Evolutionary conservation across 2,888 invertebrate species (phyloP).

Genomic region (Rotaria sp.): DNA sequence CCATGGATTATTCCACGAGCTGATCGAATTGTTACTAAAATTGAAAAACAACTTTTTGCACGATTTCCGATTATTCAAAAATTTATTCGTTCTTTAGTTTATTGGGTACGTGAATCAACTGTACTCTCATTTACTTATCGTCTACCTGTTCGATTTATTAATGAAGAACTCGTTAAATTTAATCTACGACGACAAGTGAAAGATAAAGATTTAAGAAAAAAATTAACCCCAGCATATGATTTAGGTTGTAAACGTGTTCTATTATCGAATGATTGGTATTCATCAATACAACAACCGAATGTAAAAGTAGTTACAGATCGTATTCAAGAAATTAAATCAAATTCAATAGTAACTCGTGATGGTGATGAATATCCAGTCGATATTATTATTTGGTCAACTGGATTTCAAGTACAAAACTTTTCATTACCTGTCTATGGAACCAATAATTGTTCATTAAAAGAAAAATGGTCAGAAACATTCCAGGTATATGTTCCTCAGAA

Average conservation of each 20-base stretch:
- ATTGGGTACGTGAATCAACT: neutral
- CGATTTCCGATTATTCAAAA: neutral
- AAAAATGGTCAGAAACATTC: neutral
- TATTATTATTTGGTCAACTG: neutral
- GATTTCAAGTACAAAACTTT: neutral
- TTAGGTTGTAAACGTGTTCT: slow-evolving; percentile 2
- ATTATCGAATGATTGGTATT: neutral
- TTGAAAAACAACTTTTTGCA: neutral
- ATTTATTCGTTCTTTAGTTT: neutral
- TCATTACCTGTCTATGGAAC: neutral
- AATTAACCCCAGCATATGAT: neutral
- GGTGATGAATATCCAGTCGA: neutral
- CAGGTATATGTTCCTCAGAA: neutral
- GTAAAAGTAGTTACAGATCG: neutral
- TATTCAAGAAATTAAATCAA: neutral
- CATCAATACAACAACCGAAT: neutral
- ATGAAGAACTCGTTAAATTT: neutral
- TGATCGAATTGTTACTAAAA: neutral
- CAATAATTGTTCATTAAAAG: neutral
- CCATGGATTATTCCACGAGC: neutral
- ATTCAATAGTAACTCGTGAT: neutral
- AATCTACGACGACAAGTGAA: neutral
- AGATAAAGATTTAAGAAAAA: neutral
- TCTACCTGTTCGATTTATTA: neutral
- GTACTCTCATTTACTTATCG: neutral